Conservation (phyloP, 2,113 vertebrate genomes). For the Scophthalmus maximus region DNA sequence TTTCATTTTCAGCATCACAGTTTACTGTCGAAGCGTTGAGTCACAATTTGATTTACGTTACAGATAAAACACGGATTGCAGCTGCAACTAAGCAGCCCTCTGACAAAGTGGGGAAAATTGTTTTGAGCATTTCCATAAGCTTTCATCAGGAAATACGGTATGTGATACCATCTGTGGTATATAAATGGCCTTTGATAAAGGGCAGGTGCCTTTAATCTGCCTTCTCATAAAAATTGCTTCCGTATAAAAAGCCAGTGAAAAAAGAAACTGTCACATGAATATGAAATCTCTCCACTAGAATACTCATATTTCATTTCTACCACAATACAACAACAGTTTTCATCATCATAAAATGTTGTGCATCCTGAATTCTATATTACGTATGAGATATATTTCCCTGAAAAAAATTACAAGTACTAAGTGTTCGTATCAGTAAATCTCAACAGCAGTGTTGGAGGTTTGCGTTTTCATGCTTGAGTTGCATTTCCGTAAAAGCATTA, state of each 20-base stretch:
- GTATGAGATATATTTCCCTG: background rate
- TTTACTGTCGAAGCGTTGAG: slow-evolving; percentile 45
- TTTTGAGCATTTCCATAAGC: slow-evolving; percentile 63
- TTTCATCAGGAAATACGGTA: slow-evolving; percentile 64
- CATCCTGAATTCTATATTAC: background rate
- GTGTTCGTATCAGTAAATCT: slow-evolving; percentile 52
- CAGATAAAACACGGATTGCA: slow-evolving; percentile 57
- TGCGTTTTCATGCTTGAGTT: slow-evolving; percentile 49
- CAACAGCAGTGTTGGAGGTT: slow-evolving; percentile 47
- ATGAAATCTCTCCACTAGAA: slow-evolving; percentile 5
- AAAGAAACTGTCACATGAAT: background rate
- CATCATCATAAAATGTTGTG: background rate
- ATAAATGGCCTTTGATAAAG: slow-evolving; percentile 63
- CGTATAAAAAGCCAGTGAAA: slow-evolving; percentile 53
- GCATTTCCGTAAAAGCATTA: slow-evolving; percentile 61
- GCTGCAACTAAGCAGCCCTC: slow-evolving; percentile 67
- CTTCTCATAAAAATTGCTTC: slow-evolving; percentile 56
- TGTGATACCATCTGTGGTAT: slow-evolving; percentile 63
- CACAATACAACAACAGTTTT: background rate
- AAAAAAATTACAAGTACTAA: slow-evolving; percentile 5
- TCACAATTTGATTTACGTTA: slow-evolving; percentile 49
- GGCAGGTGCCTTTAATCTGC: slow-evolving; percentile 53
- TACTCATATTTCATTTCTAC: background rate
- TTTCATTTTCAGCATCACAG: slow-evolving; percentile 39
- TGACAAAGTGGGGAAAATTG: slow-evolving; percentile 39